Conservation (phyloP, 2,888 invertebrate genomes). For the Rhingia rostrata region DNA sequence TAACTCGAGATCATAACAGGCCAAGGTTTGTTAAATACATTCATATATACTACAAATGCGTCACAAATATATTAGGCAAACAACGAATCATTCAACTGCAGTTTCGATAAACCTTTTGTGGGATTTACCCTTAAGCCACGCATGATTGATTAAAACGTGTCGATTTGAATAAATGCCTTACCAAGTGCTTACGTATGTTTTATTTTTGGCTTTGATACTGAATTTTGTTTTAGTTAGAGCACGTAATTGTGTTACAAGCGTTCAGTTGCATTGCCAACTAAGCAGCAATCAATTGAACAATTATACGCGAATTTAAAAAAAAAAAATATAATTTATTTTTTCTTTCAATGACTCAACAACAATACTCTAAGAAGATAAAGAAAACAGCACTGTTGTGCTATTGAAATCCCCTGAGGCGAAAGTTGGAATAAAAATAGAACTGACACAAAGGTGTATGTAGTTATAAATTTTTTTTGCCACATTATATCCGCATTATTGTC, state of each 20-base stretch:
- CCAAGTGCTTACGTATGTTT: background rate
- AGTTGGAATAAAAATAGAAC: conserved; percentile 53
- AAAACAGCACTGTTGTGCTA: conserved; percentile 7
- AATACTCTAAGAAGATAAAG: conserved; percentile 18
- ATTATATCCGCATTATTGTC: conserved; percentile 11
- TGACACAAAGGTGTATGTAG: conserved; percentile 27
- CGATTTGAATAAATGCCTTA: background rate
- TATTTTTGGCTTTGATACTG: conserved; percentile 28
- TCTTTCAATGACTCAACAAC: conserved; percentile 38
- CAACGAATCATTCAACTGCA: background rate
- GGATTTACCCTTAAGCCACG: conserved; percentile 34
- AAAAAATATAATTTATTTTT: background rate
- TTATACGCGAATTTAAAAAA: background rate
- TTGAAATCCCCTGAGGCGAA: conserved; percentile 9
- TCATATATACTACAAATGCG: background rate
- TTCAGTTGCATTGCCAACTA: conserved; percentile 38
- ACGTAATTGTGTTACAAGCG: conserved; percentile 18
- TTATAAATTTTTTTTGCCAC: conserved; percentile 2
- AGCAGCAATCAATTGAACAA: conserved; percentile 9
- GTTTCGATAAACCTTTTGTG: conserved; percentile 21
- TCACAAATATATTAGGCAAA: background rate
- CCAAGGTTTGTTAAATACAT: background rate
- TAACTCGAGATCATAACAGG: background rate
- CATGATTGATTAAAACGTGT: conserved; percentile 42
- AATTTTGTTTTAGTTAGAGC: conserved; percentile 13